Percentiles rank a stretch among this genome's conserved stretches.
Evolutionary conservation across 2,113 vertebrate genomes (phyloP).

Genomic region (Mohoua ochrocephala): DNA sequence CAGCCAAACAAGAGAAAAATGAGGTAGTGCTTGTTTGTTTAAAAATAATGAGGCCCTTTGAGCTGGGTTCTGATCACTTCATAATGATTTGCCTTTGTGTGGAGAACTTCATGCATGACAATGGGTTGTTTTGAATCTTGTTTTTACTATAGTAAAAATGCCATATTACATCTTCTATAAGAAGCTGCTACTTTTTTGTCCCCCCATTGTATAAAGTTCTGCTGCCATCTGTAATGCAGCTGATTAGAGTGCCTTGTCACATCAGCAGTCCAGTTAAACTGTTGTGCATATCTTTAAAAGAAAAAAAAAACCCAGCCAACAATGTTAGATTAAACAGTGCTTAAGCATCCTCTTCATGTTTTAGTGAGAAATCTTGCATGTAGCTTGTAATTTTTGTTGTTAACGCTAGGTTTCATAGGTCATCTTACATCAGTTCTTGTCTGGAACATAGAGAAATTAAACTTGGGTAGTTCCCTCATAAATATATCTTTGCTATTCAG

Average conservation of each 20-base stretch:
- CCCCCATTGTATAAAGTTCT: not conserved
- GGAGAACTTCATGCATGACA: not conserved
- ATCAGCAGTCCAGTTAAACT: not conserved
- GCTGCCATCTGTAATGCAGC: not conserved
- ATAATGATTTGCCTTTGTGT: constrained; percentile 12
- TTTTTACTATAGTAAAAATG: not conserved
- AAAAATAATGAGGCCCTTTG: constrained; percentile 14
- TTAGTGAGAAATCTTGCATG: not conserved
- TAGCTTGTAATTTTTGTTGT: not conserved
- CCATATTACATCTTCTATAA: not conserved
- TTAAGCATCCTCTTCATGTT: not conserved
- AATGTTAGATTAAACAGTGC: not conserved
- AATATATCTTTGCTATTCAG: not conserved
- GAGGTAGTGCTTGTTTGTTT: constrained; percentile 78
- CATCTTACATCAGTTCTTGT: no score
- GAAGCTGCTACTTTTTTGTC: not conserved
- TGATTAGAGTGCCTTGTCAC: not conserved
- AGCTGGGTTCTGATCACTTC: not conserved
- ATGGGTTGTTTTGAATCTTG: not conserved
- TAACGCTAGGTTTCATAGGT: not conserved
- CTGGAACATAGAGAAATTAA: not conserved
- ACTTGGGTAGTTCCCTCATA: not conserved
- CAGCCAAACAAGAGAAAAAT: constrained; percentile 77
- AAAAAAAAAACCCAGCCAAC: not conserved
- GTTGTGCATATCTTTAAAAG: not conserved